A percentile compares a stretch with the other conserved stretches of the same genome.
These are phyloP conservation scores for Caloenas nicobarica DNA, from an alignment of 2,113 vertebrate species.

Conservation along the genomic window DNA sequence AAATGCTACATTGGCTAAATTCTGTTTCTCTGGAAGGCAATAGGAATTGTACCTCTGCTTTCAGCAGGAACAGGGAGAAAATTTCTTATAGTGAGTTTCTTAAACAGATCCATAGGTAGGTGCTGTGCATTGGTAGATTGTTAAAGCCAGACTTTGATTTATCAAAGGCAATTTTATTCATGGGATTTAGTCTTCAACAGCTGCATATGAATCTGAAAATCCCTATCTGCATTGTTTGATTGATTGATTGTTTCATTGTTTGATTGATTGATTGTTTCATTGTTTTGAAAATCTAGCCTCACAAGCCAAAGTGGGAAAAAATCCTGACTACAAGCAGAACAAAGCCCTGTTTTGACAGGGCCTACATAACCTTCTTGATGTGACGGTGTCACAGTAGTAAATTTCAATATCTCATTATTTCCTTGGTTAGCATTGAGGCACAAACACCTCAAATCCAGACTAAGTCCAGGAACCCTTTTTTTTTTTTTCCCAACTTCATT, in stretches of 20 bases:
- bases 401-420: neutral
- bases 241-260: too few relatives aligned
- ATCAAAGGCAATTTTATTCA: constrained; percentile 13
- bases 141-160: neutral
- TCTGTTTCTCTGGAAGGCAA: neutral
- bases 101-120: neutral
- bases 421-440: neutral
- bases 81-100: neutral
- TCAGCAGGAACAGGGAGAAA: neutral
- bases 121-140: neutral
- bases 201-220: constrained; percentile 24
- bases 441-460: neutral
- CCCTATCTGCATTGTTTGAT: neutral
- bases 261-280: too few relatives aligned
- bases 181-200: neutral
- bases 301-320: neutral
- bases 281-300: neutral
- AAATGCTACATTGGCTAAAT: neutral
- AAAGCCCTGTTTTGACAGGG: neutral
- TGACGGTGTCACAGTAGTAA: neutral
- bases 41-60: neutral
- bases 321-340: neutral
- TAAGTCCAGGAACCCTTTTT: neutral
- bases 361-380: neutral
- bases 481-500: neutral